These are phyloP conservation scores for Tachyglossus aculeatus DNA, from an alignment of 2,797 vertebrate genomes.

Conservation along the genomic window DNA sequence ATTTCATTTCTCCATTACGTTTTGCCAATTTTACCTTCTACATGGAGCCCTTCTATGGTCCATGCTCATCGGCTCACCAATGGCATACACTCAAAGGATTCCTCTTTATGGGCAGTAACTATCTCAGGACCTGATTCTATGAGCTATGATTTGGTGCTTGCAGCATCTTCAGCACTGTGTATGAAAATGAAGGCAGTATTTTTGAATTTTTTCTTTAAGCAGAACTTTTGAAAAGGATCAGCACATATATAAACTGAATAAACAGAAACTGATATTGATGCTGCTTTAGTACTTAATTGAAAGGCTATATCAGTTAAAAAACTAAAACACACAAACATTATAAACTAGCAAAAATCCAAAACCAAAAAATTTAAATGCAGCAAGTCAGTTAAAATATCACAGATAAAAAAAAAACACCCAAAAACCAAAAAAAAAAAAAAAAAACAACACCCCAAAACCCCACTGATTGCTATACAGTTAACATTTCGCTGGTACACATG, in stretches of 20 bases:
- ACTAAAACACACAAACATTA: slow-evolving; percentile 76
- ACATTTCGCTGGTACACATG: slow-evolving; percentile 75
- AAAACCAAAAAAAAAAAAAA: slow-evolving; percentile 68
- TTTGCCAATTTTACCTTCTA: slow-evolving; percentile 96
- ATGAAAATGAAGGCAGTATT: slow-evolving; percentile 99
- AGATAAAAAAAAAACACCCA: slow-evolving; percentile 70
- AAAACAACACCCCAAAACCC: too few relatives aligned
- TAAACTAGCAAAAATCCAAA: slow-evolving; percentile 72
- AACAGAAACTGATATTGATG: slow-evolving; percentile 71
- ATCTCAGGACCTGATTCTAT: slow-evolving; percentile 99
- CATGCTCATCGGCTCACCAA: slow-evolving; percentile 95
- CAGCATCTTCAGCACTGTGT: slow-evolving; percentile 99
- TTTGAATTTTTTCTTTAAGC: slow-evolving; percentile 85
- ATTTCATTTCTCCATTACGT: slow-evolving; percentile 79
- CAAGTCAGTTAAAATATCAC: slow-evolving; percentile 72
- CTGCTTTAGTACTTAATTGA: slow-evolving; percentile 75
- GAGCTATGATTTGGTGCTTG: slow-evolving; percentile 93
- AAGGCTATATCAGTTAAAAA: slow-evolving; percentile 69
- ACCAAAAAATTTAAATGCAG: slow-evolving; percentile 60
- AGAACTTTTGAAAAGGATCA: slow-evolving; percentile 82
- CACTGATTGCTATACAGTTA: slow-evolving; percentile 72
- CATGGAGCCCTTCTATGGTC: slow-evolving; percentile 98
- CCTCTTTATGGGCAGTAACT: slow-evolving; percentile 97
- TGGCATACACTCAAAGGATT: slow-evolving; percentile 98
- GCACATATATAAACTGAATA: slow-evolving; percentile 77